These are phyloP conservation scores for Pachycephus smyrnensis DNA, from an alignment of 2,888 invertebrate genomes.

Conservation along the genomic window DNA sequence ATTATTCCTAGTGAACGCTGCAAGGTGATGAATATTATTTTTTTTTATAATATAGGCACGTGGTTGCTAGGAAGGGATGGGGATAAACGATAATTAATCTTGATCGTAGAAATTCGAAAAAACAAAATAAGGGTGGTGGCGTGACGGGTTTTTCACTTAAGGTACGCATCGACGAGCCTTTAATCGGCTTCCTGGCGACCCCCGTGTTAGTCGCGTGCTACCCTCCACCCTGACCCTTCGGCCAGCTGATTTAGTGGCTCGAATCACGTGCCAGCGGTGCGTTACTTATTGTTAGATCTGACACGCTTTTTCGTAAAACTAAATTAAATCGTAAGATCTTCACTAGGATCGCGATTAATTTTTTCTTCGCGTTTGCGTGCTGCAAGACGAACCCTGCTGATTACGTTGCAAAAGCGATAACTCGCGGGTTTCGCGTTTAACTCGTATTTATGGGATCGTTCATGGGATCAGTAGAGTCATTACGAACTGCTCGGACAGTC, in stretches of 20 bases:
- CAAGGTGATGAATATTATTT: not conserved
- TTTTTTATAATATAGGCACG: not conserved
- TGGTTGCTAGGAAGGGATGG: not conserved
- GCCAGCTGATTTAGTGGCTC: not conserved
- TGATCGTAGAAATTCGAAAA: not conserved
- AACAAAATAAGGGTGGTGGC: not conserved
- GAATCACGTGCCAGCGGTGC: constrained; percentile 6
- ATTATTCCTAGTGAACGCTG: not conserved
- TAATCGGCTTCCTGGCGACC: not conserved
- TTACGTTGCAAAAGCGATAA: too few relatives aligned
- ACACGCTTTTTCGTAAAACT: constrained; percentile 18
- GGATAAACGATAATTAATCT: not conserved
- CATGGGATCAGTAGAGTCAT: not conserved
- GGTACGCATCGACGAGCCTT: not conserved
- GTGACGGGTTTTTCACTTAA: not conserved
- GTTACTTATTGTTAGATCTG: not conserved
- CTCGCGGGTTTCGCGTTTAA: too few relatives aligned
- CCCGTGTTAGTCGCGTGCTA: not conserved
- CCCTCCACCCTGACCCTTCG: not conserved
- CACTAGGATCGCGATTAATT: not conserved
- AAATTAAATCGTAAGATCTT: not conserved
- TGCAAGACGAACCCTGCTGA: not conserved
- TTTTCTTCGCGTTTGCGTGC: not conserved
- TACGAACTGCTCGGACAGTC: too few relatives aligned
- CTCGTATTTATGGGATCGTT: not conserved